Base-by-base conservation (phyloP, 2,888 invertebrate species). In the Auanema freiburgensis region DNA sequence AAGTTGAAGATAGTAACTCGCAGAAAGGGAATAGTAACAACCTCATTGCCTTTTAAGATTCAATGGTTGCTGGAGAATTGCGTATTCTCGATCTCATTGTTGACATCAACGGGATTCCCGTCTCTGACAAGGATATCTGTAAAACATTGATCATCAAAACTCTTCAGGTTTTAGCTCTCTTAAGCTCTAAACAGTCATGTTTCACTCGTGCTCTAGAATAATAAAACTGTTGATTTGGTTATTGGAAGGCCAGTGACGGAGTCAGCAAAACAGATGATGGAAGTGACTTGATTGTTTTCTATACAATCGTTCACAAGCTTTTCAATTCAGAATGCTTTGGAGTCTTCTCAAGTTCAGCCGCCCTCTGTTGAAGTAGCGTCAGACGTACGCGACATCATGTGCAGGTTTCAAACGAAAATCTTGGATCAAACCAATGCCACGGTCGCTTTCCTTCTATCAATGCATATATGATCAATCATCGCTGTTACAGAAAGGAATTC, bases 1-100 rank as follows among this genome's bases (percentile, higher is more conserved):
- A 46, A 46, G 46, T 46, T 3, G 46, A 46, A 46, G 46, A 46
- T 3, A 21, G 46, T 46, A 46, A 46, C 5, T 46, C 46, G 46
- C 3, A 46, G 10, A 3, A 16, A 5, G 4, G 46, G 21, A 16
- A 10, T 5, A 46, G 16, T 10, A 46, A 3, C 6, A 21, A 18
- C 4, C 16, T 18, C 6, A 46, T 10, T 21, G 46, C 16, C 21
- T 18, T 43, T 46, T 21, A 18, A 46, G 46, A 21, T 18, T 46
- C 46, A 18, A 46, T 46, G 46, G 21, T 21, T 16, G 16, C 46
- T 18, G 46, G 21, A 18, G 16, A 21, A 18, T 21, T 46, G 46
- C 3, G 10, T 5, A 10, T 46, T 16, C 21, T 16, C 10, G 46
- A 46, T 21, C 46, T 18, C 16, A 46, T 46, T 5, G 16, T 16